Evolutionary conservation across 1,140 invertebrate species (phyloP), one percentile per base, ranked within the genome.

Genomic region (Drosophila neocordata): DNA sequence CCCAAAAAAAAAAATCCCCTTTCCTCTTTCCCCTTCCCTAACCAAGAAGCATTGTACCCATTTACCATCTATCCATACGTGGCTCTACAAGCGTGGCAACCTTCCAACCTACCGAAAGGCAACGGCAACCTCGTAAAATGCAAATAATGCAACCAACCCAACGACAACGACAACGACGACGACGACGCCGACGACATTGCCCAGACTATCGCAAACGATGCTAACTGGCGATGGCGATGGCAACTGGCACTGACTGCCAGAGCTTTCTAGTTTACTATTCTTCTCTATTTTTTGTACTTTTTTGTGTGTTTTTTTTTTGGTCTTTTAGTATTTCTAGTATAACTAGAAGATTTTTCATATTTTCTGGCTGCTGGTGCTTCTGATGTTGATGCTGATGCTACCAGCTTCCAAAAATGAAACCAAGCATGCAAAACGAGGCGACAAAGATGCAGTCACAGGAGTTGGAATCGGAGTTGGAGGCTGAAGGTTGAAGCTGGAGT

Each of bases 291-390:
- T 67, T 61, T 60, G 18, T 65, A 61, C 61, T 69, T 59, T 22
- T 31, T 3, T 31, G 27, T 31, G 27, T 31, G 5, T 15, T 12
- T 15, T 8, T 12, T 37, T 41, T 75, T 61, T 34, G 38, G 44
- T 57, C 56, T 69, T 74, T 69, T 65, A 75, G 65, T 63, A 56
- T 51, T 81, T 63, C 67, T 64, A 71, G 79, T 78, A 63, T 72
- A 76, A 79, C 70, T 80, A 74, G 71, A 82, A 76, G 78, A 85
- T 85, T 85, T 85, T 85, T 85, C 82, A 88, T 85, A 85, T 87
- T 88, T 76, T 88, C 82, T 85, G 78, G 72, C 72, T 75, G 77
- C 77, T 80, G 81, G 15, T 75, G 77, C 77, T 80, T 77, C 63
- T 60, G 73, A 48, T 66, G 41, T 18, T 60, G 73, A 48, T 66